A percentile compares a stretch with the other conserved stretches of the same genome.
phyloP scores from a whole-genome alignment of 2,797 vertebrate species.

The Protosalanx chinensis region DNA sequence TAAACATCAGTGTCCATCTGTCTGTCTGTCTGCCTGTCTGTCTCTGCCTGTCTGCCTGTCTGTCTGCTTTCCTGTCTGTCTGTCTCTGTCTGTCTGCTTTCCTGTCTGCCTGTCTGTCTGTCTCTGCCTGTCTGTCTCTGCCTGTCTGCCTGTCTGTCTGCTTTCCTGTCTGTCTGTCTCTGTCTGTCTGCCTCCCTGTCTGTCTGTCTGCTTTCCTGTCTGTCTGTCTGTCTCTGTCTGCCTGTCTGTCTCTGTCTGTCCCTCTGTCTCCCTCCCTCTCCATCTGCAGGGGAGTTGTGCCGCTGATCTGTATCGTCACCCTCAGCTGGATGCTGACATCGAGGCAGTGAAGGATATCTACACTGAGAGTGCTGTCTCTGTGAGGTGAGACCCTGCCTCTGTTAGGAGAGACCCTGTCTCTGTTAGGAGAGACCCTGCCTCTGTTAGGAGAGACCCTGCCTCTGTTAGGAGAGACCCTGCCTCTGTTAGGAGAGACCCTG shows the following conservation, averaged over 20 bases:
- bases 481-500: too few species aligned
- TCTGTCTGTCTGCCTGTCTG: background rate
- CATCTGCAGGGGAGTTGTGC: slow-evolving; percentile 88
- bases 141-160: background rate
- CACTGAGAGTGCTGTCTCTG: slow-evolving; percentile 90
- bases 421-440: background rate
- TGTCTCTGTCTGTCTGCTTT: slow-evolving; percentile 6
- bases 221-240: slow-evolving; percentile 28
- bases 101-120: slow-evolving; percentile 11
- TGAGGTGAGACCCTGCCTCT: slow-evolving; percentile 75
- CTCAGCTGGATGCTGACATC: slow-evolving; percentile 95
- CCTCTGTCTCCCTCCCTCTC: slow-evolving; percentile 8
- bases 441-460: too few species aligned
- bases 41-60: background rate
- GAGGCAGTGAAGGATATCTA: slow-evolving; percentile 98
- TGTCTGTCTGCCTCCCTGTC: slow-evolving; percentile 1
- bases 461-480: too few species aligned
- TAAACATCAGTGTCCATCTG: background rate
- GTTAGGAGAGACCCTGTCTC: too few species aligned
- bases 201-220: slow-evolving; percentile 28
- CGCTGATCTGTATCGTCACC: slow-evolving; percentile 95
- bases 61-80: slow-evolving; percentile 1
- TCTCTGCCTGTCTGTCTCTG: slow-evolving; percentile 12
- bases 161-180: slow-evolving; percentile 1
- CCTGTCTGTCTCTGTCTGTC: slow-evolving; percentile 14